A percentile compares a stretch with the other conserved stretches of the same genome.
Conservation (phyloP, 1,140 invertebrate species). For the Tetranychus cinnabarinus region DNA sequence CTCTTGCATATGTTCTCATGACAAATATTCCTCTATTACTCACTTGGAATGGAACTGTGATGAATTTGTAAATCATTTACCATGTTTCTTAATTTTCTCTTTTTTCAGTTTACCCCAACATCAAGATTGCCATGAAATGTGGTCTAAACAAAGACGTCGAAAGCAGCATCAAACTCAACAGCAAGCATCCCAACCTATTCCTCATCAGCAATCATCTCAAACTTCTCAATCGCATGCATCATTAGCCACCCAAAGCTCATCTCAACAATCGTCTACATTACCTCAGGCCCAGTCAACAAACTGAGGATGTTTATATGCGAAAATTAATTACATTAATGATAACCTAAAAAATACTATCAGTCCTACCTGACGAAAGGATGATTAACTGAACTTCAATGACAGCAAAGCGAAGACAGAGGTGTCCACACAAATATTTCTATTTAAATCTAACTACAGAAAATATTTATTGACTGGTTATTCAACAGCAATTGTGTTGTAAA, state of each 20-base stretch:
- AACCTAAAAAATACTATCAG: too few relatives aligned
- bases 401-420: too few relatives aligned
- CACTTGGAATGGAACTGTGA: not conserved
- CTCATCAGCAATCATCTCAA: not conserved
- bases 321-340: too few relatives aligned
- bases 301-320: not conserved
- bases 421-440: too few relatives aligned
- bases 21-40: too few relatives aligned
- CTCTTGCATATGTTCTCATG: too few relatives aligned
- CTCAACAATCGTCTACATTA: not conserved
- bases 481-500: too few relatives aligned
- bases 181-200: not conserved
- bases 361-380: too few relatives aligned
- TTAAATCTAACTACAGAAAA: too few relatives aligned
- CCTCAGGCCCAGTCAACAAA: not conserved
- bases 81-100: not conserved
- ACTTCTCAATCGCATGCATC: not conserved
- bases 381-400: too few relatives aligned
- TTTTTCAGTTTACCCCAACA: constrained; percentile 39
- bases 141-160: constrained; percentile 73
- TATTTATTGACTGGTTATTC: too few relatives aligned
- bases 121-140: constrained; percentile 98
- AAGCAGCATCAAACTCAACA: constrained; percentile 31
- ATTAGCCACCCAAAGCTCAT: not conserved
- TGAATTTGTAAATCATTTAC: not conserved